Evolutionary conservation across 2,797 vertebrate species (phyloP).

Genomic region (Bryconaethiops microstoma): DNA sequence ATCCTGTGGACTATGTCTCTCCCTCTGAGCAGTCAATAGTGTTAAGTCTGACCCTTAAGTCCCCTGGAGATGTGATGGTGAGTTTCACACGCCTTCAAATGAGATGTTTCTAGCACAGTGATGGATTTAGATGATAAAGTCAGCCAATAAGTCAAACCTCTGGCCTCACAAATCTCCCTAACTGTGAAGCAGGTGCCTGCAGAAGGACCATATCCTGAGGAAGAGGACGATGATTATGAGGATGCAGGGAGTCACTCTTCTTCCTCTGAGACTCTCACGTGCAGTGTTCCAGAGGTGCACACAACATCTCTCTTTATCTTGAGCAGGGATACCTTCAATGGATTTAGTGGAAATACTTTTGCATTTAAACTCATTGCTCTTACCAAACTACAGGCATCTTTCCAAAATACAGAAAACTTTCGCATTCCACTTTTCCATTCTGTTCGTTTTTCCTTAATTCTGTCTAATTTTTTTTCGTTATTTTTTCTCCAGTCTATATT

Average conservation of each 20-base stretch:
- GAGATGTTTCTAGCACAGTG: conserved; percentile 4
- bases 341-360: background rate
- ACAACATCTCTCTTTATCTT: conserved; percentile 4
- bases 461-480: background rate
- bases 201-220: conserved; percentile 64
- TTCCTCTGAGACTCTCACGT: conserved; percentile 86
- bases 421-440: background rate
- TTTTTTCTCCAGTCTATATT: background rate
- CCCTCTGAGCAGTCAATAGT: conserved; percentile 18
- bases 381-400: background rate
- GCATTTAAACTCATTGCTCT: background rate
- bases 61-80: conserved; percentile 33
- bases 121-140: background rate
- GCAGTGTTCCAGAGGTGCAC: conserved; percentile 80
- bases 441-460: background rate
- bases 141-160: background rate
- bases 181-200: conserved; percentile 66
- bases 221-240: conserved; percentile 54
- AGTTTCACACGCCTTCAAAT: conserved; percentile 34
- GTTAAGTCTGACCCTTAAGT: conserved; percentile 15
- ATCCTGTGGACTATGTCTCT: conserved; percentile 20
- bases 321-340: background rate
- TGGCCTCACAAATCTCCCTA: conserved; percentile 13
- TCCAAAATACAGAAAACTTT: background rate
- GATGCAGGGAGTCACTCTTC: conserved; percentile 73